A percentile compares a stretch with the other conserved stretches of the same genome.
phyloP scores from a whole-genome alignment of 2,888 invertebrate species.

The Apamea crenata region DNA sequence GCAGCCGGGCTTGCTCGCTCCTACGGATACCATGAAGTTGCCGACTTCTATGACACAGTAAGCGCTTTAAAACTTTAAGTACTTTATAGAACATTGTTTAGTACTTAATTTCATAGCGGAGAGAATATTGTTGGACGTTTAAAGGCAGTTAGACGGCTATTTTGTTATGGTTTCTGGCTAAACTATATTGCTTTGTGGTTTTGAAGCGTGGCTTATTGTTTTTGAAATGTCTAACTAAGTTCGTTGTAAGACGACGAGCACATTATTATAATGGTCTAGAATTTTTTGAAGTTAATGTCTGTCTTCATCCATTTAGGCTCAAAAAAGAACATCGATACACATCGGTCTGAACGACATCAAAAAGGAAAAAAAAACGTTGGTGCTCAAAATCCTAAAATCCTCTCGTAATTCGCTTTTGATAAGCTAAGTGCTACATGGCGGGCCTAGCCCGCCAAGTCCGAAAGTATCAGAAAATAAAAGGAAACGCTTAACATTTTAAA shows the following conservation, averaged over 20 bases:
- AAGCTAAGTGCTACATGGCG: conserved; percentile 55
- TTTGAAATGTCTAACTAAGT: neutral
- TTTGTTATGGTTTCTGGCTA: conserved; percentile 19
- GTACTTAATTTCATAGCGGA: conserved; percentile 26
- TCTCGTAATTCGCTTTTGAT: conserved; percentile 49
- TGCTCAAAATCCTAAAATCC: conserved; percentile 30
- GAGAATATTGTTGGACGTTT: conserved; percentile 23
- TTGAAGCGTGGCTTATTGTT: neutral
- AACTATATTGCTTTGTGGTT: conserved; percentile 5
- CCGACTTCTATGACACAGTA: conserved; percentile 86
- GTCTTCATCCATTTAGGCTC: neutral
- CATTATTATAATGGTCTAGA: neutral
- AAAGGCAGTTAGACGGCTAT: conserved; percentile 1
- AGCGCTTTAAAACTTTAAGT: conserved; percentile 42
- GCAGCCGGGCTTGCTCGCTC: conserved; percentile 74
- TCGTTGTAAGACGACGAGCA: neutral
- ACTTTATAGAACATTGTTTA: conserved; percentile 12
- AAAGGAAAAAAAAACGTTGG: neutral
- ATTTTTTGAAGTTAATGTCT: neutral
- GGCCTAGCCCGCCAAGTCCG: conserved; percentile 31
- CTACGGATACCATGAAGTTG: conserved; percentile 77
- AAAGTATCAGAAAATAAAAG: conserved; percentile 37
- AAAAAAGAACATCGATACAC: neutral
- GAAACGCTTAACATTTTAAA: conserved; percentile 30
- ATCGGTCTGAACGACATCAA: neutral